Evolutionary conservation across 2,888 invertebrate species (phyloP), one percentile per base, ranked within the genome.

Genomic region (Platerodrilus igneus): DNA sequence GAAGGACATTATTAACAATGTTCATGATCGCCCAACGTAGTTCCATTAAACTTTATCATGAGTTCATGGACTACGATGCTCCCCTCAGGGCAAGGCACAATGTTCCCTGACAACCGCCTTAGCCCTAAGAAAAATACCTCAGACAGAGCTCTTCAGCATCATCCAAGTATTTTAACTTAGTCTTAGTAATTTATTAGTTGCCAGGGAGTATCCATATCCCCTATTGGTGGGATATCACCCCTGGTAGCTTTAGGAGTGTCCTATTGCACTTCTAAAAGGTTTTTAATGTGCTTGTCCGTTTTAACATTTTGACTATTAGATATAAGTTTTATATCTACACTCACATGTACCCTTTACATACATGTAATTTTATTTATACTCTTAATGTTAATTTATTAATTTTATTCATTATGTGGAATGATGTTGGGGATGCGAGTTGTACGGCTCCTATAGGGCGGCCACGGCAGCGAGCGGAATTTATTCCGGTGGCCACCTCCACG

Each of bases 21-120:
- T 52, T 53, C 10, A 31, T 62, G 13, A 57, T 59, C 15, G 55
- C 59, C 11, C 33, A 57, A 4, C 31, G 59, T 21, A 49, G 47
- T 13, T 59, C 59, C 19, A 51, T 58, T 1, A 54, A 55, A 30
- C 49, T 60, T 0, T 59, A 53, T 14, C 56, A 59, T 33, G 29
- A 26, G 3, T 59, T 60, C 42, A 52, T 59, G 41, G 59, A 58
- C 41, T 55, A 56, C 44, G 41, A 55, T 35, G 50, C 45, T 21
- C 48, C 43, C 47, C 45, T 29, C 40, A 35, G 19, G 22, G 3
- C 3, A 8, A 17, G 22, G 6, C 8, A 3, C 10, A 3, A 14
- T 11, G 16, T 22, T 13, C 38, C 19, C 27, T 16, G 25, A 20
- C 38, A 11, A 23, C 22, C 14, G 30, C 20, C 20, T 15, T 5